phyloP scores from a whole-genome alignment of 2,113 vertebrate species.

The Parotia lawesii region DNA sequence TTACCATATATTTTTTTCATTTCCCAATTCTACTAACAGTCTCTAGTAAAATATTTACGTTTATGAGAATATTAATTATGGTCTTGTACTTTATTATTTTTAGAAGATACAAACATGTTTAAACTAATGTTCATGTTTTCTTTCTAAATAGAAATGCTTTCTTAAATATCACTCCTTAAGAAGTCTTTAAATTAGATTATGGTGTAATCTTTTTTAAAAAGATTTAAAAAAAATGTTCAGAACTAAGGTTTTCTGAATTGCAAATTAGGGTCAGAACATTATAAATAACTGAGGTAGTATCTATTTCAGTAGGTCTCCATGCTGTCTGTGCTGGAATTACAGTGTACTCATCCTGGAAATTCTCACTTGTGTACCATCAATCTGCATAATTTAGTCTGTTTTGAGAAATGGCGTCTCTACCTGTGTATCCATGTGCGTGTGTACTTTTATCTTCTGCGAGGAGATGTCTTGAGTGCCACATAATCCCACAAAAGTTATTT shows the following conservation, averaged over 20 bases:
- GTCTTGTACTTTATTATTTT: neutral
- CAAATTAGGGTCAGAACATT: neutral
- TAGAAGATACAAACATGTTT: neutral
- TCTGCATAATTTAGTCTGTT: neutral
- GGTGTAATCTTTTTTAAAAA: neutral
- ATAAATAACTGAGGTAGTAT: neutral
- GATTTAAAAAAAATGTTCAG: fast-evolving
- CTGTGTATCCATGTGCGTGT: no score
- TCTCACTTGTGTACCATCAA: neutral
- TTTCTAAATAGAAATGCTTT: neutral
- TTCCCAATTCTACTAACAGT: neutral
- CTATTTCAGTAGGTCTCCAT: neutral
- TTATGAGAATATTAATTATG: neutral
- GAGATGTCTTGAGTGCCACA: neutral
- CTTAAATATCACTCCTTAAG: neutral
- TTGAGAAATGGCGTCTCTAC: fast-evolving
- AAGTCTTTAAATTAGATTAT: neutral
- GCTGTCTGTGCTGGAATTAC: neutral
- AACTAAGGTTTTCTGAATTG: neutral
- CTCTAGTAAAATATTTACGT: neutral
- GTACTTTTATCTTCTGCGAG: neutral
- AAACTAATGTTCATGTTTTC: neutral
- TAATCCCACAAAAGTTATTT: neutral
- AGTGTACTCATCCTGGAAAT: neutral
- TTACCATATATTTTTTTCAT: neutral